phyloP scores from a whole-genome alignment of 2,113 vertebrate species.

The Camarhynchus parvulus region DNA sequence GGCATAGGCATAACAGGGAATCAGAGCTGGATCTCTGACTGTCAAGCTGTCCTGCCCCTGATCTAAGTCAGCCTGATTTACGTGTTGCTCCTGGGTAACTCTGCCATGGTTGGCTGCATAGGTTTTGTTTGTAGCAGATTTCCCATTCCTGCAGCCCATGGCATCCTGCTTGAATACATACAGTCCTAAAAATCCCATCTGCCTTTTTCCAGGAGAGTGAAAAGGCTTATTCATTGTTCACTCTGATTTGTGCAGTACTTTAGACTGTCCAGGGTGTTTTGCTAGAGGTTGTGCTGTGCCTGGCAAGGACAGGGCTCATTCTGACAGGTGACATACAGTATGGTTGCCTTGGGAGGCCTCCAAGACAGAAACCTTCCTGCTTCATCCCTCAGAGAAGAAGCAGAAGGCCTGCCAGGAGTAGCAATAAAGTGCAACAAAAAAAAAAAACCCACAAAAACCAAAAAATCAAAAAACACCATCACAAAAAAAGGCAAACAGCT shows the following conservation, averaged over 20 bases:
- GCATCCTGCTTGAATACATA: background rate
- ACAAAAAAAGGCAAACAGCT: background rate
- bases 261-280: background rate
- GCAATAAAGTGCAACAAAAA: background rate
- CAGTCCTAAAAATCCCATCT: background rate
- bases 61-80: background rate
- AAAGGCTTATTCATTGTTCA: background rate
- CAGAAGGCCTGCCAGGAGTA: background rate
- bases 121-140: background rate
- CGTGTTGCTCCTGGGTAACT: background rate
- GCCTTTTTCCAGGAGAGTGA: background rate
- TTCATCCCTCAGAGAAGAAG: background rate
- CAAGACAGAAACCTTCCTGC: background rate
- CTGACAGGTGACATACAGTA: background rate
- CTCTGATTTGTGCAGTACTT: background rate
- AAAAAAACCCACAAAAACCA: accelerated
- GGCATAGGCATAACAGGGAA: background rate
- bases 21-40: background rate
- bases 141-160: background rate
- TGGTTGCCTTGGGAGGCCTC: background rate
- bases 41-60: background rate
- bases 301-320: background rate
- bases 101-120: background rate
- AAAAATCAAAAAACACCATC: background rate
- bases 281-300: background rate